phyloP scores from a whole-genome alignment of 2,113 vertebrate genomes.

The Desmodus rotundus region DNA sequence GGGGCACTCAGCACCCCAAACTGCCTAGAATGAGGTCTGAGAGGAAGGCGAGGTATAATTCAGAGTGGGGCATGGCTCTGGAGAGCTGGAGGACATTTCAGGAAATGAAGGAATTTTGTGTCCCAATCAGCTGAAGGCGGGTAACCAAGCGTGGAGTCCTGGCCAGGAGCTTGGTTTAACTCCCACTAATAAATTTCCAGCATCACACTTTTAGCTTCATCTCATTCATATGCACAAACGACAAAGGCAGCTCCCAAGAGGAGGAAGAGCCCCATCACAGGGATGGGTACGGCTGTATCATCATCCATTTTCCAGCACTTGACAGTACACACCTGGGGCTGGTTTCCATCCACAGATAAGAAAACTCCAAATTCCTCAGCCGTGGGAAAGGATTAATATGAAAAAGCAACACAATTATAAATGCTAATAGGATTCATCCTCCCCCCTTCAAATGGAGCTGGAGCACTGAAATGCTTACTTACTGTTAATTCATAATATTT shows the following conservation, averaged over 20 bases:
- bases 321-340: not conserved
- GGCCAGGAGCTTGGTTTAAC: not conserved
- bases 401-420: slow-evolving; percentile 46
- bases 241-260: slow-evolving; percentile 17
- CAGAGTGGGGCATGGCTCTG: not conserved
- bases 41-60: not conserved
- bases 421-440: not conserved
- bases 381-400: not conserved
- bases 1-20: not conserved
- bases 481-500: slow-evolving; percentile 10
- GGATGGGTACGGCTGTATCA: not conserved
- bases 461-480: not conserved
- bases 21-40: not conserved
- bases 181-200: slow-evolving; percentile 23
- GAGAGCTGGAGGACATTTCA: slow-evolving; percentile 48
- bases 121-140: not conserved
- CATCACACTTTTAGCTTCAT: not conserved
- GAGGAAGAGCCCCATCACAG: not conserved
- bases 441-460: not conserved
- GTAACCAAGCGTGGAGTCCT: slow-evolving; percentile 3
- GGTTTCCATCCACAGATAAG: slow-evolving; percentile 14
- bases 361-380: slow-evolving; percentile 11
- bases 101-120: not conserved
- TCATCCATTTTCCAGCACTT: not conserved
- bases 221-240: slow-evolving; percentile 2